Conservation (phyloP, 2,888 invertebrate genomes). For the Polia nebulosa region DNA sequence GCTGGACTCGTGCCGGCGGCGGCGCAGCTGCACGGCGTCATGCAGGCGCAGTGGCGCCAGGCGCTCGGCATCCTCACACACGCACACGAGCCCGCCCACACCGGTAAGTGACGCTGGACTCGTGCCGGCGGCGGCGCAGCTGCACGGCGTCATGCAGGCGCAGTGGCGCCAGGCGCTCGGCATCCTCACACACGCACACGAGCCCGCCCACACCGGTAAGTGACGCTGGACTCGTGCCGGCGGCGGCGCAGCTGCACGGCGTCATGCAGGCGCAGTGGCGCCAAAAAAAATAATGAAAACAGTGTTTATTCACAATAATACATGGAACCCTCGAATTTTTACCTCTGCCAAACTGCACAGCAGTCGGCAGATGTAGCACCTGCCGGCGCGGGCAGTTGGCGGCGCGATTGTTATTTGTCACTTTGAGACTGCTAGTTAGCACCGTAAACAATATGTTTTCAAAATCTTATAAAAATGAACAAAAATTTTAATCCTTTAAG, state of each 20-base stretch:
- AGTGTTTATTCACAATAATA: too few relatives aligned
- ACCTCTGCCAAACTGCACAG: too few relatives aligned
- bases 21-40: constrained; percentile 93
- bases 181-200: constrained; percentile 82
- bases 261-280: constrained; percentile 2
- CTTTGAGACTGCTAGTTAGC: too few relatives aligned
- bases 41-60: constrained; percentile 16
- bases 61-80: constrained; percentile 81
- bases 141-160: constrained; percentile 91
- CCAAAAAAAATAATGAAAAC: too few relatives aligned
- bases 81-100: constrained; percentile 25
- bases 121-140: constrained; percentile 93
- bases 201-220: constrained; percentile 15
- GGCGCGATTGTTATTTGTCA: too few relatives aligned
- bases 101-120: constrained; percentile 76
- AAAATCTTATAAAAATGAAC: too few relatives aligned
- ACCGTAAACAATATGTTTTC: too few relatives aligned
- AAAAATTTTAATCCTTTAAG: too few relatives aligned
- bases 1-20: constrained; percentile 92
- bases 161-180: constrained; percentile 15
- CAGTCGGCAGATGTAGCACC: too few relatives aligned
- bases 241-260: neutral
- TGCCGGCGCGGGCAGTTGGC: too few relatives aligned
- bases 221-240: too few relatives aligned
- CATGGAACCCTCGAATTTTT: too few relatives aligned